A percentile compares a stretch with the other conserved stretches of the same genome.
Evolutionary conservation across 2,113 vertebrate species (phyloP).

Genomic region (Orcinus orca): DNA sequence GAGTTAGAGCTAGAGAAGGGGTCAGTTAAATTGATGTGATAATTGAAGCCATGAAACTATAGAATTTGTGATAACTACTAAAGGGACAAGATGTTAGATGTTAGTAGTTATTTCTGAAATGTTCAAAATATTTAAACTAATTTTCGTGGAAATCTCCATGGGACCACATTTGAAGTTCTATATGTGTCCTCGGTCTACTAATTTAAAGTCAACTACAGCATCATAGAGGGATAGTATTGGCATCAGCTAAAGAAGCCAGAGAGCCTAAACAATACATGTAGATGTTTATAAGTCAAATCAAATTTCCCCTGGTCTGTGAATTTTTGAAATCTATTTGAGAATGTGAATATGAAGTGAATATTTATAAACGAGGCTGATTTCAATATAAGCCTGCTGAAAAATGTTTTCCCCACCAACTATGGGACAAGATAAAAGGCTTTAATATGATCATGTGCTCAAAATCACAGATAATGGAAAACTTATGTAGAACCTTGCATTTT

Average conservation of each 20-base stretch:
- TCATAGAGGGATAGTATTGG: neutral
- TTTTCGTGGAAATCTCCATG: neutral
- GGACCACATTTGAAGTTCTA: neutral
- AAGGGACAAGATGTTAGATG: neutral
- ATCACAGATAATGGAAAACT: neutral
- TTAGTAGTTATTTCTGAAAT: neutral
- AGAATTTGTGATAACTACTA: neutral
- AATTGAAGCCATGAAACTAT: neutral
- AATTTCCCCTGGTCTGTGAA: neutral
- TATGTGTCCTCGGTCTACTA: neutral
- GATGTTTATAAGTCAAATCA: neutral
- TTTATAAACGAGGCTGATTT: slow-evolving; percentile 40
- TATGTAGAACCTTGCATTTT: neutral
- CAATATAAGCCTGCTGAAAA: slow-evolving; percentile 2
- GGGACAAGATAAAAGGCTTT: neutral
- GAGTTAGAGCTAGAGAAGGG: neutral
- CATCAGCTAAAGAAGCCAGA: neutral
- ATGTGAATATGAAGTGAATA: neutral
- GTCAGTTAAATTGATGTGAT: neutral
- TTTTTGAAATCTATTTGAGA: slow-evolving; percentile 42
- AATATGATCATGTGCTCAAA: neutral
- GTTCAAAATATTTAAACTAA: neutral
- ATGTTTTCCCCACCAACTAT: neutral
- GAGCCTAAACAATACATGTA: neutral
- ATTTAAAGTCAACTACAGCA: neutral